Percentiles rank a stretch among this genome's conserved stretches.
Conservation (phyloP, 64 coral and sea anemone species). For the Porites australiensis region DNA sequence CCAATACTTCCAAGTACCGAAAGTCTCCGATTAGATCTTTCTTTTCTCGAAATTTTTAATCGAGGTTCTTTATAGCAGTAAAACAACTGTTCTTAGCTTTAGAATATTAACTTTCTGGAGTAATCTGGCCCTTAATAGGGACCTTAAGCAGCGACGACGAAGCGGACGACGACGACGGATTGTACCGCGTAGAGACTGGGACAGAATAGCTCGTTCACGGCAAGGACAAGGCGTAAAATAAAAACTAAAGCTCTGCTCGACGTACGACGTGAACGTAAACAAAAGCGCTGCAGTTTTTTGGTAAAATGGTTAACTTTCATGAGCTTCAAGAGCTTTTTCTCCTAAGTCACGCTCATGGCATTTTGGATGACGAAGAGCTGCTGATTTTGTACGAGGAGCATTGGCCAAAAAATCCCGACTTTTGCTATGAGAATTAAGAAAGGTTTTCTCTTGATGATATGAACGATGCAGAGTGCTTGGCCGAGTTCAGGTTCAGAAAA, state of each 20-base stretch:
- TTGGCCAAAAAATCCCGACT: constrained; percentile 29
- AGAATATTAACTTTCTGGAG: too few species aligned
- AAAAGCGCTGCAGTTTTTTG: background rate
- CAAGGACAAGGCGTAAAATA: constrained; percentile 9
- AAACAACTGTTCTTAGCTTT: too few species aligned
- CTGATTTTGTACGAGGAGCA: constrained; percentile 35
- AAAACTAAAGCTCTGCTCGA: background rate
- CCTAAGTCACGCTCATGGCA: constrained; percentile 21
- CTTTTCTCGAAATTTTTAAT: too few species aligned
- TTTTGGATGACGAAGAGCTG: constrained; percentile 45
- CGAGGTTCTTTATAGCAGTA: too few species aligned
- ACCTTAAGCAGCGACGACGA: too few species aligned
- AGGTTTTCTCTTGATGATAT: constrained; percentile 25
- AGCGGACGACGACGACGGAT: too few species aligned
- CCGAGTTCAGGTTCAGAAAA: constrained; percentile 38
- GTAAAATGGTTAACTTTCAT: constrained; percentile 20
- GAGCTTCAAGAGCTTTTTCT: constrained; percentile 42
- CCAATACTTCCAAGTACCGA: too few species aligned
- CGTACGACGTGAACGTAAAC: constrained; percentile 3
- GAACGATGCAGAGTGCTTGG: constrained; percentile 21
- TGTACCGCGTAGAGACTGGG: too few species aligned
- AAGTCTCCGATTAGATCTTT: too few species aligned
- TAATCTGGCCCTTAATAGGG: too few species aligned
- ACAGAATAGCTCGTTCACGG: background rate
- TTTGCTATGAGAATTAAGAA: constrained; percentile 34